Conservation (phyloP, 1,140 invertebrate genomes). For the Phortica variegata region DNA sequence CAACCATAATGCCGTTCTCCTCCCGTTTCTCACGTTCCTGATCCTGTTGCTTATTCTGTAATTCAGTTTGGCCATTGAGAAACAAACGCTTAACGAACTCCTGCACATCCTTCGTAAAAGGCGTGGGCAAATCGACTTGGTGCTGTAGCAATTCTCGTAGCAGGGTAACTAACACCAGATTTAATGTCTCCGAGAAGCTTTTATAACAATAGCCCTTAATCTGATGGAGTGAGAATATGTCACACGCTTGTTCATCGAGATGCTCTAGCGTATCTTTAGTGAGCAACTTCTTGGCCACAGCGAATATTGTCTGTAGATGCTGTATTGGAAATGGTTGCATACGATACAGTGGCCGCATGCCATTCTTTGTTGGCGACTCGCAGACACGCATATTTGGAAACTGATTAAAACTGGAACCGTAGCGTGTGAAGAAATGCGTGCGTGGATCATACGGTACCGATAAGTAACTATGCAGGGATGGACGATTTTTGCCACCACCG, state of each 20-base stretch:
- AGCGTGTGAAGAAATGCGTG: conserved; percentile 86
- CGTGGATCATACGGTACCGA: conserved; percentile 75
- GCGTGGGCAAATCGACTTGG: conserved; percentile 82
- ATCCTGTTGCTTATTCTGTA: conserved; percentile 81
- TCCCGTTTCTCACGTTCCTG: conserved; percentile 81
- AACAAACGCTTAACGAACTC: conserved; percentile 78
- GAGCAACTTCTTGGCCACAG: conserved; percentile 82
- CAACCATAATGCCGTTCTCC: conserved; percentile 66
- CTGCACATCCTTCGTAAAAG: conserved; percentile 89
- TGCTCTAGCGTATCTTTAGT: conserved; percentile 79
- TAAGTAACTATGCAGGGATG: conserved; percentile 66
- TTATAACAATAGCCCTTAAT: conserved; percentile 68
- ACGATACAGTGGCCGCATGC: conserved; percentile 46
- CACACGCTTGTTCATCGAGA: conserved; percentile 81
- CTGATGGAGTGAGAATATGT: conserved; percentile 68
- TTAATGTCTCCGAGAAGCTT: conserved; percentile 92
- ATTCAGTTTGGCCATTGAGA: conserved; percentile 87
- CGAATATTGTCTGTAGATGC: conserved; percentile 76
- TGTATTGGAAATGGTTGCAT: conserved; percentile 68
- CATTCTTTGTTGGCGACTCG: conserved; percentile 66
- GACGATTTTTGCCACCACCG: conserved; percentile 30
- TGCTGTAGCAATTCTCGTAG: conserved; percentile 87
- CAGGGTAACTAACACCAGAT: conserved; percentile 89
- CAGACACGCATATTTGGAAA: conserved; percentile 74
- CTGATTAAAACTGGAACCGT: conserved; percentile 90